Evolutionary conservation across 2,888 invertebrate genomes (phyloP).

Genomic region (Polydrusus cervinus): DNA sequence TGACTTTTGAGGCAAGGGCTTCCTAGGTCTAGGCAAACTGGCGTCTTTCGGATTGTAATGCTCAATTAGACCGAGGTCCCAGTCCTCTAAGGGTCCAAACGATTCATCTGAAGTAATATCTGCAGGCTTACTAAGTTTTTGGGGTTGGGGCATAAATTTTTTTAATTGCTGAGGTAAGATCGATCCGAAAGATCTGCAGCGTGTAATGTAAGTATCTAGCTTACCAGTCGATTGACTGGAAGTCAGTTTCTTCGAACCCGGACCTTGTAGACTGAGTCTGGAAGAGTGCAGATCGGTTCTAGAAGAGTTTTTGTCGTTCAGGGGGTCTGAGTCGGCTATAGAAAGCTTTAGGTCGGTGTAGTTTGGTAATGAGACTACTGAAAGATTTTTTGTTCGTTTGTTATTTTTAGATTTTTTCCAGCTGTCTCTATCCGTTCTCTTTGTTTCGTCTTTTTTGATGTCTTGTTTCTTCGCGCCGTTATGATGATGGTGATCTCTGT

Average conservation of each 20-base stretch:
- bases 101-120: constrained; percentile 71
- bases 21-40: constrained; percentile 67
- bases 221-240: constrained; percentile 66
- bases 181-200: constrained; percentile 72
- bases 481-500: constrained; percentile 63
- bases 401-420: constrained; percentile 57
- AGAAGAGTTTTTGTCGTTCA: constrained; percentile 51
- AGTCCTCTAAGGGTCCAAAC: constrained; percentile 72
- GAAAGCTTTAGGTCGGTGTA: constrained; percentile 72
- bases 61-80: constrained; percentile 72
- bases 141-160: constrained; percentile 35
- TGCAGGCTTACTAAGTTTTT: constrained; percentile 61
- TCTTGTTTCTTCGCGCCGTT: constrained; percentile 55
- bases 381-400: constrained; percentile 71
- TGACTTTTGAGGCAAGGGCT: constrained; percentile 43
- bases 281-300: constrained; percentile 39
- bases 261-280: constrained; percentile 47
- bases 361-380: constrained; percentile 74
- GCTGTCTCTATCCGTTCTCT: constrained; percentile 41
- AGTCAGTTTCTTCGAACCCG: constrained; percentile 60
- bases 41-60: constrained; percentile 71
- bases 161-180: constrained; percentile 71
- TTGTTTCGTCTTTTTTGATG: constrained; percentile 44
- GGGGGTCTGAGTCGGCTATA: constrained; percentile 64
- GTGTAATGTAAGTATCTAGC: constrained; percentile 71